Evolutionary conservation across 1,140 invertebrate genomes (phyloP).

Genomic region (Steinernema khuongi): DNA sequence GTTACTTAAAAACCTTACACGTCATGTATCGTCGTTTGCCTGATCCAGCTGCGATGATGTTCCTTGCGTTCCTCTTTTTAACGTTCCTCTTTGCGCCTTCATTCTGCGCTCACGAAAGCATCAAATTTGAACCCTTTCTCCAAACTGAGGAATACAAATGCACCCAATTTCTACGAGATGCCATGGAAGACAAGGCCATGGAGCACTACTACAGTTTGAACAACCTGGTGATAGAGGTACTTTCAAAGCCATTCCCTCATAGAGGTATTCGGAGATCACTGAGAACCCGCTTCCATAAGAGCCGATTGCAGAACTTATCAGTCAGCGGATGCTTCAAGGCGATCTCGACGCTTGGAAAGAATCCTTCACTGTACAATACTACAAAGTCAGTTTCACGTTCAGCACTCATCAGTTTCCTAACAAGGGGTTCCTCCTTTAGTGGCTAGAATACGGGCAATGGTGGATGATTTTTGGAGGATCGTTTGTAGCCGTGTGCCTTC

Average conservation of each 20-base stretch:
- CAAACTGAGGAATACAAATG: constrained; percentile 35
- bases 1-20: neutral
- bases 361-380: constrained; percentile 20
- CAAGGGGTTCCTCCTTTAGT: constrained; percentile 29
- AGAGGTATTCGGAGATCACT: constrained; percentile 23
- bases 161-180: constrained; percentile 31
- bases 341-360: constrained; percentile 24
- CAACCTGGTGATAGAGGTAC: constrained; percentile 37
- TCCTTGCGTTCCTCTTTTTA: neutral
- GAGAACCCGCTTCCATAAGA: constrained; percentile 4
- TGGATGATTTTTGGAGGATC: constrained; percentile 36
- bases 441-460: constrained; percentile 47
- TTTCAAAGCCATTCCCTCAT: constrained; percentile 46
- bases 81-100: neutral
- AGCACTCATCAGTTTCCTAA: neutral
- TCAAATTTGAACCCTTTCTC: constrained; percentile 58
- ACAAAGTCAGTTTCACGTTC: constrained; percentile 22
- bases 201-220: constrained; percentile 43
- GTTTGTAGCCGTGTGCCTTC: constrained; percentile 32
- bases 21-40: neutral
- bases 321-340: constrained; percentile 20
- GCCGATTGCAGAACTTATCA: constrained; percentile 19
- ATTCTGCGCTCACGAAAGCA: neutral
- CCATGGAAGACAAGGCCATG: constrained; percentile 46
- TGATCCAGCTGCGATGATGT: neutral